phyloP scores from a whole-genome alignment of 2,797 vertebrate genomes.

The Cheirogaleus major region DNA sequence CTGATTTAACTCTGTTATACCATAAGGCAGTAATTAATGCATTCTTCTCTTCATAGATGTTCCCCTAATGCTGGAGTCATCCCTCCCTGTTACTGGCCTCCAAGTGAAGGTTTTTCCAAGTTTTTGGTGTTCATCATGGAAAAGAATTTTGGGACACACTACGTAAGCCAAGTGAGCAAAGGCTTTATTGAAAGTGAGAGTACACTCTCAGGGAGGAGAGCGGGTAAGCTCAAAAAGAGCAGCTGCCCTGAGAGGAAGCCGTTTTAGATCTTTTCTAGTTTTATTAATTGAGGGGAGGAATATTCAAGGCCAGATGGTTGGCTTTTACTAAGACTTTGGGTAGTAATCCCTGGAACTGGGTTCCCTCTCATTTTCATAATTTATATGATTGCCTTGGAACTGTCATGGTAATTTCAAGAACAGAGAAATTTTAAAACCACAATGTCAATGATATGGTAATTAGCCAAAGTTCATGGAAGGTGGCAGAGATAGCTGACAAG shows the following conservation, averaged over 20 bases:
- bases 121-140: neutral
- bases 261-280: neutral
- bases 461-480: neutral
- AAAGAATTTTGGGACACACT: neutral
- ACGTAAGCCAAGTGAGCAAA: neutral
- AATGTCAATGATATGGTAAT: no score
- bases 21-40: neutral
- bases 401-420: neutral
- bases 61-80: rapidly evolving
- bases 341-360: neutral
- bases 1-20: neutral
- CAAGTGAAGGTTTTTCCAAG: neutral
- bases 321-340: neutral
- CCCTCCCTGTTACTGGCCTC: neutral
- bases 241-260: neutral
- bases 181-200: neutral
- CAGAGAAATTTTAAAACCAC: neutral
- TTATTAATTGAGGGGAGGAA: neutral
- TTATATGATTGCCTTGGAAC: neutral
- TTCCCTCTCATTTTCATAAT: neutral
- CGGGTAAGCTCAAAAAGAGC: neutral
- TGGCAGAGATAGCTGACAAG: neutral
- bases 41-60: neutral
- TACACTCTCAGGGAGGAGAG: neutral
- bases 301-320: neutral